These are phyloP conservation scores for Papilio dardanus DNA, from an alignment of 1,140 invertebrate genomes.

Conservation along the genomic window DNA sequence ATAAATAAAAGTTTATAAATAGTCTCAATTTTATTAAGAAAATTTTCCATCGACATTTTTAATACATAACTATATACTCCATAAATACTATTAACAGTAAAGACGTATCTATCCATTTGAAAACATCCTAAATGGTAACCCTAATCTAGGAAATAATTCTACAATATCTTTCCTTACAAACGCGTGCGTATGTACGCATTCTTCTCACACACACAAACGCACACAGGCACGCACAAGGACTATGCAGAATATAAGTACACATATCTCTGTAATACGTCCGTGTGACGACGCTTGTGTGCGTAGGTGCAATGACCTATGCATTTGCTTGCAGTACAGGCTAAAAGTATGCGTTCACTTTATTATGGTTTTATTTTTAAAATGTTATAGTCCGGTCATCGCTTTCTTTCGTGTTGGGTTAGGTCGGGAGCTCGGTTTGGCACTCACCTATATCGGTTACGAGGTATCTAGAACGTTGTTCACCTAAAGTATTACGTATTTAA, in stretches of 20 bases:
- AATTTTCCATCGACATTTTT: background rate
- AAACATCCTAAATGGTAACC: conserved; percentile 35
- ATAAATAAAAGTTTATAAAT: background rate
- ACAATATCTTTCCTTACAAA: conserved; percentile 77
- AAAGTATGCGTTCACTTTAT: conserved; percentile 81
- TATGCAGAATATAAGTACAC: conserved; percentile 50
- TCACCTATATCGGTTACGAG: conserved; percentile 45
- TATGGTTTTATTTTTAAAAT: conserved; percentile 82
- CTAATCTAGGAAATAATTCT: conserved; percentile 79
- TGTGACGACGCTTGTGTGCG: conserved; percentile 70
- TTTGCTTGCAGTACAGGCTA: conserved; percentile 78
- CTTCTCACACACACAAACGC: conserved; percentile 79
- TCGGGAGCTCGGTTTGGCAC: conserved; percentile 61
- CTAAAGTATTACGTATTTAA: background rate
- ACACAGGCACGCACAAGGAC: conserved; percentile 59
- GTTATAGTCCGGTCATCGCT: conserved; percentile 64
- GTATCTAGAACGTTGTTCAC: conserved; percentile 33
- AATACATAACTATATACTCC: background rate
- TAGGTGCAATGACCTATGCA: conserved; percentile 77
- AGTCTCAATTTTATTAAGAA: background rate
- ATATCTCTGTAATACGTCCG: conserved; percentile 50
- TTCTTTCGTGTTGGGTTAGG: conserved; percentile 71
- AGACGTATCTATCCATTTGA: conserved; percentile 1
- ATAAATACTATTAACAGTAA: background rate
- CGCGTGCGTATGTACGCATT: conserved; percentile 74